Percentiles rank a stretch among this genome's conserved stretches.
These are phyloP conservation scores for Coleophora flavipennella DNA, from an alignment of 2,888 invertebrate genomes.

Conservation along the genomic window DNA sequence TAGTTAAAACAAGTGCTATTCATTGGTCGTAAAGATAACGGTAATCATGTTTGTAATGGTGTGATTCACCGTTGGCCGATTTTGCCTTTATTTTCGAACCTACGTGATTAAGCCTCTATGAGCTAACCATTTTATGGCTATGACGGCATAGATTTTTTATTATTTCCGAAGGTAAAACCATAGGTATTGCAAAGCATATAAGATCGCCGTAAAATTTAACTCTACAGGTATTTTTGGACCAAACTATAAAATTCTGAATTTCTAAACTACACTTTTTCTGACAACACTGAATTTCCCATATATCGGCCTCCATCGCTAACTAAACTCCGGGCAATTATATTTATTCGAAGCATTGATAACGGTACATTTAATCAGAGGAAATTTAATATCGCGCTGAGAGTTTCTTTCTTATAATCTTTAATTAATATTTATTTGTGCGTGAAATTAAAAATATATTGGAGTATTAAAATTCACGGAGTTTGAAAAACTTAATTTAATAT, in stretches of 20 bases:
- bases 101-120: conserved; percentile 32
- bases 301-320: too few species aligned
- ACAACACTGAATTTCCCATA: too few species aligned
- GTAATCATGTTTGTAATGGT: conserved; percentile 52
- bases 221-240: too few species aligned
- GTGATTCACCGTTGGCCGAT: conserved; percentile 34
- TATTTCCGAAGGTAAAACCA: neutral
- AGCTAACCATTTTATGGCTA: conserved; percentile 22
- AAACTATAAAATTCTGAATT: too few species aligned
- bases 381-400: conserved; percentile 13
- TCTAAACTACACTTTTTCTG: too few species aligned
- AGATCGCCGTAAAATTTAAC: too few species aligned
- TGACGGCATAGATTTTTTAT: conserved; percentile 12
- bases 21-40: conserved; percentile 61
- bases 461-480: conserved; percentile 28
- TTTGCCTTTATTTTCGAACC: conserved; percentile 25
- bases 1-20: conserved; percentile 28
- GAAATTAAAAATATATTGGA: conserved; percentile 43
- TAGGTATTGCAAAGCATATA: too few species aligned
- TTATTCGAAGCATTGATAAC: neutral
- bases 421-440: conserved; percentile 46
- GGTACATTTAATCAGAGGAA: conserved; percentile 11
- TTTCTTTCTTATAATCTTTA: conserved; percentile 24
- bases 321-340: neutral
- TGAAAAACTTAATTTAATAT: conserved; percentile 27